Percentiles rank a stretch among this genome's conserved stretches.
Conservation (phyloP, 2,888 invertebrate species). For the Cosmopolites sordidus region DNA sequence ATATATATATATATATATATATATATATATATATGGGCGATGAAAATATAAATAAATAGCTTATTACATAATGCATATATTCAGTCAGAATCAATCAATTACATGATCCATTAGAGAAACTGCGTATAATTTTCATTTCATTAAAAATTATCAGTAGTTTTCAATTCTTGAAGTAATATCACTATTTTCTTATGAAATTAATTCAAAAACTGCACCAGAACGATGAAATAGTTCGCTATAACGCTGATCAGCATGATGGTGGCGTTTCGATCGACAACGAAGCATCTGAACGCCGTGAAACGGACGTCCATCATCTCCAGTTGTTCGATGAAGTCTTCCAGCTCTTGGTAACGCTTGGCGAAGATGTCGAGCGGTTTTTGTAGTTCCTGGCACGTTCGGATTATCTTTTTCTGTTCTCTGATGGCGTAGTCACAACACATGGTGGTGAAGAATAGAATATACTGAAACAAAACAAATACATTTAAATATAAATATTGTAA, state of each 20-base stretch:
- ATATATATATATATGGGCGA: too few species aligned
- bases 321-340: constrained; percentile 17
- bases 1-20: too few species aligned
- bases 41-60: too few species aligned
- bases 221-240: constrained; percentile 20
- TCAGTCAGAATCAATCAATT: too few species aligned
- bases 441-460: constrained; percentile 8
- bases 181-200: too few species aligned
- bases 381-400: constrained; percentile 6
- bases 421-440: constrained; percentile 18
- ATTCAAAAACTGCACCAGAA: constrained; percentile 17
- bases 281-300: constrained; percentile 14
- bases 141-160: too few species aligned
- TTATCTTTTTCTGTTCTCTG: constrained; percentile 6
- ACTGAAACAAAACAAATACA: constrained; percentile 8
- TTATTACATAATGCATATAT: too few species aligned
- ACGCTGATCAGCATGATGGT: constrained; percentile 9
- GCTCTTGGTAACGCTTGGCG: constrained; percentile 16
- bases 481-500: too few species aligned
- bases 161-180: too few species aligned
- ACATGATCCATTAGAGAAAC: too few species aligned
- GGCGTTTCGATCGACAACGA: constrained; percentile 13
- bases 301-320: constrained; percentile 2
- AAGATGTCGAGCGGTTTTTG: constrained; percentile 18
- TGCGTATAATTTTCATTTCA: too few species aligned